Evolutionary conservation across 2,888 invertebrate species (phyloP), one percentile per base, ranked within the genome.

Genomic region (Ceratothoa steindachneri): DNA sequence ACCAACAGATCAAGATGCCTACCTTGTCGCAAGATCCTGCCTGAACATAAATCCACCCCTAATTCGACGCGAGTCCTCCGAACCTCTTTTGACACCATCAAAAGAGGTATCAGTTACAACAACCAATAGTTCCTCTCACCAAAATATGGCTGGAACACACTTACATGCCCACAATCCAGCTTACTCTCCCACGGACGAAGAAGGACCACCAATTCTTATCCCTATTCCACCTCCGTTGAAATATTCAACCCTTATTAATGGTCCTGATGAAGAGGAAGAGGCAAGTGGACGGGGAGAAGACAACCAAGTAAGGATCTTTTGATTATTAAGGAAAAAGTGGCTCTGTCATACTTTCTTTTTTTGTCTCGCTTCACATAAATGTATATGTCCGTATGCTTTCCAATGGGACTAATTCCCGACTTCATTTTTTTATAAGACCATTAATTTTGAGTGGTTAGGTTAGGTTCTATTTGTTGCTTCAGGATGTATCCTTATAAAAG

Each of bases 191-290:
- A 76, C 72, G 24, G 67, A 65, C n/a, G 73, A 76, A 30, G 55
- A 55, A 19, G 52, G 53, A 22, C 69, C 29, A 7, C 55, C 55
- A 7, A 55, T 55, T 22, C 19, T 55, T 5, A 53, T 67, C 15
- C 71, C 71, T 2, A 68, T 71, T 22, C 68, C 66, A 2, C 69
- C 74, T 0, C 69, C 73, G 19, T 60, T 78, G 30, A 75, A 78
- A 28, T 78, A 78, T 69, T 78, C 78, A 28, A 78, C 78, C 51
- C 67, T 78, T 15, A 75, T 73, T 30, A 69, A 67, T n/a, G 31
- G 78, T 24, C 75, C 75, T 28, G 75, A 78, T 28, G 78, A 78
- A 41, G 78, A 78, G 30, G 78, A 78, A 12, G 64, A 71, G 15
- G 22, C 64, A 65, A 65, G 71, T 65, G 30, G 28, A 52, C 24